Evolutionary conservation across 2,113 vertebrate species (phyloP), one percentile per base, ranked within the genome.

Genomic region (Willisornis vidua): DNA sequence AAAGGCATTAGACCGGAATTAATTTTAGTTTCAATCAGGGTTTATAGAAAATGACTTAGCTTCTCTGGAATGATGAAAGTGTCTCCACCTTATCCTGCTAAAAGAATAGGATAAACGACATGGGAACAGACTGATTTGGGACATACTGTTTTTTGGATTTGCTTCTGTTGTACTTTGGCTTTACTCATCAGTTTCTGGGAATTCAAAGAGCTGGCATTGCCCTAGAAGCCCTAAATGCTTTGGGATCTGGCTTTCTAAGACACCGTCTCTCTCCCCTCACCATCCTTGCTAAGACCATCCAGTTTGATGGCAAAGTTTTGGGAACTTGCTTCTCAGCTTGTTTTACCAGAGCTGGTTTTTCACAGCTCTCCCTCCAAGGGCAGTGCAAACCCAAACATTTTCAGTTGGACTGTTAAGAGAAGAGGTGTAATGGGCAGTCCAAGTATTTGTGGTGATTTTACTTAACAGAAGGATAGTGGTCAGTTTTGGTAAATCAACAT

Each of bases 131-230:
- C 26, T 77, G 51, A 28, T 92, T 71, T 65, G 85, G 74, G 83
- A 92, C 29, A 26, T 2, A 17, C 1, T 49, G 6, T 8, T 41
- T 3, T 95, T 94, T 79, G 28, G 57, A 70, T 68, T 77, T 75
- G 59, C 39, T 91, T 90, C 74, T 62, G 62, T 75, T 84, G 43
- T 92, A 52, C 33, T 91, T 78, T 65, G 76, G 77, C 67, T 92
- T 91, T 72, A 70, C 85, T 74, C 25, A 80, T 63, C 63, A 45
- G 52, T 75, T 93, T 83, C 67, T 94, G 94, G 57, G 70, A 92
- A 96, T 70, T 82, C 57, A 52, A 83, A 93, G 59, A 63, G 41
- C 29, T 83, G 63, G 35, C 20, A 1, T 45, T 93, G 72, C 35
- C 91, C 39, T 70, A 55, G 52, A 89, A 79, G 77, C 61, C 61